phyloP scores from a whole-genome alignment of 2,888 invertebrate genomes.

The Bursaphelenchus okinawaensis region DNA sequence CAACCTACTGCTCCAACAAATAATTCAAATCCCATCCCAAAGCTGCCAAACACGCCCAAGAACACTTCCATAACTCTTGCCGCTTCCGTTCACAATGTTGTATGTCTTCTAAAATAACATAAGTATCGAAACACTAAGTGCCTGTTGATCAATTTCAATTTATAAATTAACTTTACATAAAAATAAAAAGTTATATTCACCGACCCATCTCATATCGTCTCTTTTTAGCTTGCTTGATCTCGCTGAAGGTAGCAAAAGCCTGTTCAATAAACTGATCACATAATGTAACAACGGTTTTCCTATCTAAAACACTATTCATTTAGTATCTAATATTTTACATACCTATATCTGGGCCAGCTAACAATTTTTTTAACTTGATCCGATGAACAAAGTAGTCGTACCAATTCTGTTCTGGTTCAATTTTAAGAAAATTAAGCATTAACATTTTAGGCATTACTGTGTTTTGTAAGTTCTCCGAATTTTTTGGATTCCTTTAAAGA shows the following conservation, averaged over 20 bases:
- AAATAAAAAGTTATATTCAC: neutral
- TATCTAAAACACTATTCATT: conserved; percentile 16
- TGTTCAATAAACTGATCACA: conserved; percentile 29
- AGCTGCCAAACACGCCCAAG: conserved; percentile 25
- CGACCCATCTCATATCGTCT: conserved; percentile 7
- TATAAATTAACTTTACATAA: neutral
- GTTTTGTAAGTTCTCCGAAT: too few relatives aligned
- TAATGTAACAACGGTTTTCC: neutral
- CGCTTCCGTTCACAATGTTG: conserved; percentile 13
- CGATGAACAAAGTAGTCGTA: conserved; percentile 29
- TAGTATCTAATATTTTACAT: conserved; percentile 3
- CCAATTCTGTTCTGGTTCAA: conserved; percentile 26
- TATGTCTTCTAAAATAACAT: conserved; percentile 23
- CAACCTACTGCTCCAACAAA: conserved; percentile 17
- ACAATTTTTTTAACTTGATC: neutral
- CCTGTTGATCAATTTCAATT: neutral
- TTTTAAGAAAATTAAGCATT: conserved; percentile 23
- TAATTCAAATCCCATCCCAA: conserved; percentile 23
- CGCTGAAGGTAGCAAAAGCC: conserved; percentile 16
- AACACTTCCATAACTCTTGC: conserved; percentile 26
- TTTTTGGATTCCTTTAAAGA: too few relatives aligned
- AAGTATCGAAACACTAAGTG: neutral
- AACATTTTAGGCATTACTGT: conserved; percentile 9
- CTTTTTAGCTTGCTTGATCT: conserved; percentile 12
- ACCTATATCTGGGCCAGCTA: neutral